A percentile compares a stretch with the other conserved stretches of the same genome.
Conservation (phyloP, 2,888 invertebrate species). For the Tholera decimalis region DNA sequence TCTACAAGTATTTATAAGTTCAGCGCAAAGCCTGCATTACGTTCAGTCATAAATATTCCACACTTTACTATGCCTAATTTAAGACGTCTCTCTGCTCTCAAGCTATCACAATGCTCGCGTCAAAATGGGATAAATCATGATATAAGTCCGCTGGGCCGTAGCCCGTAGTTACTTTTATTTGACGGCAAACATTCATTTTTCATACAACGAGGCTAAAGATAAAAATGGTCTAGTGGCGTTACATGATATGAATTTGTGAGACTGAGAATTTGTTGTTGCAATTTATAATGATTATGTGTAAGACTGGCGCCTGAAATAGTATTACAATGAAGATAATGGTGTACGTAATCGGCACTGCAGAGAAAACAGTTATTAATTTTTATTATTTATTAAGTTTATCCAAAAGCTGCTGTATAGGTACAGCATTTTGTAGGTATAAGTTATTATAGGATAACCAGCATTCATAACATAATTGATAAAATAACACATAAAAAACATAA, state of each 20-base stretch:
- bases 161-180: slow-evolving; percentile 75
- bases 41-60: slow-evolving; percentile 48
- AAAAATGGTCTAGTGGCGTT: slow-evolving; percentile 63
- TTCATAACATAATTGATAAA: no score
- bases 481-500: no score
- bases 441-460: no score
- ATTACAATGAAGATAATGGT: slow-evolving; percentile 1
- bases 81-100: slow-evolving; percentile 47
- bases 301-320: slow-evolving; percentile 22
- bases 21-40: slow-evolving; percentile 45
- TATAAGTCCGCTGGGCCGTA: slow-evolving; percentile 44
- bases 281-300: slow-evolving; percentile 56
- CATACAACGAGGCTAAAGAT: slow-evolving; percentile 68
- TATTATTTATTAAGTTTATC: no score
- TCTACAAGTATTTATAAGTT: slow-evolving; percentile 50
- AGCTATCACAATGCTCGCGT: slow-evolving; percentile 52
- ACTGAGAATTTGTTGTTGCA: slow-evolving; percentile 51
- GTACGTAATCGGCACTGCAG: neutral
- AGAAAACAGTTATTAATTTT: no score
- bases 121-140: slow-evolving; percentile 63
- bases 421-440: no score
- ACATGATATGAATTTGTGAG: slow-evolving; percentile 65
- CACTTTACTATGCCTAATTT: slow-evolving; percentile 51
- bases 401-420: no score
- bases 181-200: slow-evolving; percentile 77